These are phyloP conservation scores for Chelidonichthys spinosus DNA, from an alignment of 2,797 vertebrate species.

Conservation along the genomic window DNA sequence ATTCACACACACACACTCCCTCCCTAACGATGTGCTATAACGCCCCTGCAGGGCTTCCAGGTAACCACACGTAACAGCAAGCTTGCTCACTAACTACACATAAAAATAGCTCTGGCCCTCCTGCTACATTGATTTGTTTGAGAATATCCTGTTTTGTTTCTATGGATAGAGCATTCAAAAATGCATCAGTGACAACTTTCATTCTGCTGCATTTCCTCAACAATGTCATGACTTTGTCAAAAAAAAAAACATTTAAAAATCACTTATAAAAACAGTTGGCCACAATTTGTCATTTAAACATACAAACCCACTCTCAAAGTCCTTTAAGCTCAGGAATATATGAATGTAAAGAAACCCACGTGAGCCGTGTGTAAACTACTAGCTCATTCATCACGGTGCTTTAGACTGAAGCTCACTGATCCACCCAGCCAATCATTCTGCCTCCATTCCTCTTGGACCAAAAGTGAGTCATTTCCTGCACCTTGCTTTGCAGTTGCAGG, in stretches of 20 bases:
- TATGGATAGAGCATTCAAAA: background rate
- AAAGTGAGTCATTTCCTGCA: conserved; percentile 19
- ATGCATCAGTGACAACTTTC: background rate
- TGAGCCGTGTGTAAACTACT: conserved; percentile 23
- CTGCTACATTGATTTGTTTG: no score
- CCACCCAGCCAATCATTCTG: conserved; percentile 23
- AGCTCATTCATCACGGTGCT: conserved; percentile 37
- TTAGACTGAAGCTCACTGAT: conserved; percentile 25
- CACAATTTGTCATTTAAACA: conserved; percentile 19
- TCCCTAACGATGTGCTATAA: no score
- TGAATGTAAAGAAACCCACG: conserved; percentile 24
- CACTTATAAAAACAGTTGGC: background rate
- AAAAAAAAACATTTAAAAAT: background rate
- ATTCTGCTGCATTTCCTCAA: background rate
- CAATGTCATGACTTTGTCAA: background rate
- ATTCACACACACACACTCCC: no score
- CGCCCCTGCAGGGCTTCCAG: no score
- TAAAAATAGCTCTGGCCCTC: no score
- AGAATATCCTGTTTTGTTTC: no score
- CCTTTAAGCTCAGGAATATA: conserved; percentile 11
- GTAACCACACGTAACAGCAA: no score
- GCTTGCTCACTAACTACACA: no score
- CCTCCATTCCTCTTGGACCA: conserved; percentile 22
- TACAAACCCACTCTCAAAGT: background rate
- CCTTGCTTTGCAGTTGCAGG: background rate